Evolutionary conservation across 2,797 vertebrate genomes (phyloP), one percentile per base, ranked within the genome.

Genomic region (Zenarchopterus dispar): DNA sequence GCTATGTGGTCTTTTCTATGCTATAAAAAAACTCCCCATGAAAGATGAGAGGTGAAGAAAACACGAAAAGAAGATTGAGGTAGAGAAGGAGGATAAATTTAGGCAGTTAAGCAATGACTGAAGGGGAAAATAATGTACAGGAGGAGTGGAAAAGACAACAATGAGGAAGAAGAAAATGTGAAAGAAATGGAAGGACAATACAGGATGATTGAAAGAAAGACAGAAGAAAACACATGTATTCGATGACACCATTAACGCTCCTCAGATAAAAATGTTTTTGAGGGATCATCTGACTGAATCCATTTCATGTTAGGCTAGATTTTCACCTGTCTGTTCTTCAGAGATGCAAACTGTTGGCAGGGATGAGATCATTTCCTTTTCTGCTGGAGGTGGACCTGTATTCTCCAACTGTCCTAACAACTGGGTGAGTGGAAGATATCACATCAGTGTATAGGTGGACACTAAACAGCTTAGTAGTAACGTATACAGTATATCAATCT

Each of bases 291-390:
- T 63, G 58, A 66, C 46, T 52, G 1, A 0, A 7, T 42, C 4
- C 6, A 4, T 21, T 8, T 31, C 28, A 36, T 36, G 50, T 1
- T 8, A 22, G 39, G 57, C 67, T 28, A 77, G 54, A 56, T 48
- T 41, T 49, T 51, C 67, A 93, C 90, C 91, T 89, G 81, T 89
- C 80, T 97, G 95, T 88, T 96, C 95, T 89, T 94, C 91, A 90
- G 95, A 95, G 78, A 97, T 91, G n/a, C 90, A 90, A 89, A 97
- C 94, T 2, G 93, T 95, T 2, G 96, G 96, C 75, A 98, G 93
- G 15, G 95, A 95, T 1, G 93, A 94, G 82, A 96, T 98, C 91
- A 94, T 95, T 73, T 96, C 93, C 49, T 94, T 95, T 74, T 96
- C 93, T 0, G 96, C 96, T 8, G 96, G 96, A 7, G 94, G 95